A percentile compares a stretch with the other conserved stretches of the same genome.
Evolutionary conservation across 2,888 invertebrate genomes (phyloP).

Genomic region (Drosophila neonasuta): DNA sequence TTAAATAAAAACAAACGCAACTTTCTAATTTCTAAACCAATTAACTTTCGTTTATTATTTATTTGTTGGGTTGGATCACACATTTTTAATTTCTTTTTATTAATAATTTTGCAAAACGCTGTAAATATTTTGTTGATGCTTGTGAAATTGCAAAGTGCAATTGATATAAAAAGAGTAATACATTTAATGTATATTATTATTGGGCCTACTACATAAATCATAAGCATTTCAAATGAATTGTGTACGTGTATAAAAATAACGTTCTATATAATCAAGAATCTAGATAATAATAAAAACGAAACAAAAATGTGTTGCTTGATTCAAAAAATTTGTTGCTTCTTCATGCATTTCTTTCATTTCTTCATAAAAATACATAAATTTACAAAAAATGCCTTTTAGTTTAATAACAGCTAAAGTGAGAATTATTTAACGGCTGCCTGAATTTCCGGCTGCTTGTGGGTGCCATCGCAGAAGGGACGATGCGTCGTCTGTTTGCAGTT

Average conservation of each 20-base stretch:
- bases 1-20: constrained; percentile 56
- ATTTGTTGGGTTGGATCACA: constrained; percentile 3
- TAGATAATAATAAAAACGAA: constrained; percentile 43
- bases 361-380: constrained; percentile 8
- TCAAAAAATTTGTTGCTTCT: constrained; percentile 35
- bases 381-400: constrained; percentile 43
- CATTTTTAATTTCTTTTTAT: constrained; percentile 4
- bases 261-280: constrained; percentile 59
- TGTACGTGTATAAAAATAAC: constrained; percentile 37
- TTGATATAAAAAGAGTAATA: constrained; percentile 23
- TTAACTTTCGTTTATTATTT: constrained; percentile 24
- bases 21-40: constrained; percentile 65
- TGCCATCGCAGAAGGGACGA: constrained; percentile 98
- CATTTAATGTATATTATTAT: constrained; percentile 42
- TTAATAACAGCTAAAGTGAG: background rate
- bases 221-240: constrained; percentile 28
- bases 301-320: constrained; percentile 63
- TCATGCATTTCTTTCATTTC: constrained; percentile 51
- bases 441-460: constrained; percentile 90
- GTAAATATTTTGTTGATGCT: constrained; percentile 71
- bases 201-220: constrained; percentile 35
- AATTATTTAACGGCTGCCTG: constrained; percentile 83
- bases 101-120: constrained; percentile 24
- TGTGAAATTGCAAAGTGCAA: constrained; percentile 19
- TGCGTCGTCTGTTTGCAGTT: constrained; percentile 97